phyloP scores from a whole-genome alignment of 2,797 vertebrate genomes.

The Halcyon chelicuti region DNA sequence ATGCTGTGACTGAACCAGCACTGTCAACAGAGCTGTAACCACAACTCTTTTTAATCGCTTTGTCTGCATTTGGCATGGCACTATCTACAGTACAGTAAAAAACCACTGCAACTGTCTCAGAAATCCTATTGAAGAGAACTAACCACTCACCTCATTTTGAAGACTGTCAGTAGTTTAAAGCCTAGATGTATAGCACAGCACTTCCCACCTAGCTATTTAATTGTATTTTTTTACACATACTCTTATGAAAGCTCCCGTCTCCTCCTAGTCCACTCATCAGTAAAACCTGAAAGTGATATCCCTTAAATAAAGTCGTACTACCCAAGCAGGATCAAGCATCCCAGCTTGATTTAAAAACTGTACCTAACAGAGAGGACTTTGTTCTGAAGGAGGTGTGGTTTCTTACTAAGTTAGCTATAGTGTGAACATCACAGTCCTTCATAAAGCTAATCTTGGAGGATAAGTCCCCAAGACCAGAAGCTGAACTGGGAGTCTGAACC shows the following conservation, averaged over 20 bases:
- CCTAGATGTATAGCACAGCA: neutral
- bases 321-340: neutral
- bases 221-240: neutral
- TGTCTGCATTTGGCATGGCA: neutral
- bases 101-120: neutral
- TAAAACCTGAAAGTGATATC: neutral
- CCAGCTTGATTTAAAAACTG: neutral
- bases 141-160: neutral
- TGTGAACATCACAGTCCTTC: neutral
- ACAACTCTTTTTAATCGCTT: neutral
- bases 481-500: neutral
- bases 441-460: neutral
- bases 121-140: neutral
- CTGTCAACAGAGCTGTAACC: neutral
- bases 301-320: neutral
- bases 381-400: neutral
- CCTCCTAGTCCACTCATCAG: neutral
- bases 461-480: neutral
- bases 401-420: neutral
- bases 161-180: neutral
- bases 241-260: neutral
- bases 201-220: neutral
- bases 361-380: neutral
- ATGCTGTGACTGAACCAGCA: neutral
- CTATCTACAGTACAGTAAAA: neutral